Base-by-base conservation (phyloP, 2,797 vertebrate genomes). In the Chelmon rostratus region DNA sequence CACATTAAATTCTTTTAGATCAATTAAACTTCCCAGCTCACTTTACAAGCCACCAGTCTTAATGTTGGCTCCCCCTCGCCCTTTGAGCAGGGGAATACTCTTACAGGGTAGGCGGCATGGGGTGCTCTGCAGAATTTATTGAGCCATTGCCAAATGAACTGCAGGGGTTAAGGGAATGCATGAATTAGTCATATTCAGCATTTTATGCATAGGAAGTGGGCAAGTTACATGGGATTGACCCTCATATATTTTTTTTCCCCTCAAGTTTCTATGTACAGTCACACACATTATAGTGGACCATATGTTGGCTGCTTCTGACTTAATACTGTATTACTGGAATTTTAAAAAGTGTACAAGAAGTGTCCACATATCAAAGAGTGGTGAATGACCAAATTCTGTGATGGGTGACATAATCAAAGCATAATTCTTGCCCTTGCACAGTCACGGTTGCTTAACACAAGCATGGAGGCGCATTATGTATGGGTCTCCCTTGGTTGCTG, bases 1-100 rank as follows among this genome's bases (percentile, higher is more conserved):
- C 93, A 93, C 95, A 96, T 96, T 95, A 96, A 95, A 95, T 93
- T 95, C 91, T 89, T 94, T 94, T 85, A 95, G 94, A 96, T 96
- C 95, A 95, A 96, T 96, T 96, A 94, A 96, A 95, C 92, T 95
- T 94, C 93, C 92, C 93, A 90, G 94, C 95, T 96, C 94, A 90
- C 91, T 94, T 96, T 96, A 96, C 96, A 96, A 94, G 93, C 91
- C 93, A 90, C 89, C 79, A 92, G 93, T 92, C 91, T 92, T 92
- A 94, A 95, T 92, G 93, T 81, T 87, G 83, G 73, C 81, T 84
- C 78, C 85, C 85, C 86, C 75, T 59, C 25, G 71, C 81, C 81
- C 85, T 84, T 68, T 68, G 76, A 89, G 89, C 63, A 61, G 84
- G 85, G 91, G 90, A 91, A 88, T 87, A 87, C 82, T 87, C 88